These are phyloP conservation scores for Asbolus verrucosus DNA, from an alignment of 1,140 invertebrate genomes.

Conservation along the genomic window DNA sequence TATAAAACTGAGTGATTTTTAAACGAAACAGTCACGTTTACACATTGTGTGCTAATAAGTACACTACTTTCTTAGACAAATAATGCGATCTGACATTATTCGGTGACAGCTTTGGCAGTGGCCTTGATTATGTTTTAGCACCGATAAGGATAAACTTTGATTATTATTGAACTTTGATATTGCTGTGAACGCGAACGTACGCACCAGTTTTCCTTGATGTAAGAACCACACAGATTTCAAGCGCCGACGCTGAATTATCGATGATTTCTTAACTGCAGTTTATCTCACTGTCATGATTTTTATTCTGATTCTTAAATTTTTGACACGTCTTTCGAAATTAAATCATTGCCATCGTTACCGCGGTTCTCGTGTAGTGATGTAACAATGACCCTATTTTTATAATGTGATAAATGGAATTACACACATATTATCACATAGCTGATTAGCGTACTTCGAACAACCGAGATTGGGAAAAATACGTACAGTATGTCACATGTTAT, in stretches of 20 bases:
- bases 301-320: no score
- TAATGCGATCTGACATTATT: slow-evolving; percentile 8
- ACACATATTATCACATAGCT: slow-evolving; percentile 5
- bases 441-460: neutral
- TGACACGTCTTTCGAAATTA: no score
- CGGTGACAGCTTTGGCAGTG: slow-evolving; percentile 12
- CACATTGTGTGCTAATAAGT: slow-evolving; percentile 17
- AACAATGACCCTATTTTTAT: slow-evolving; percentile 24
- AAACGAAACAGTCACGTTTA: neutral
- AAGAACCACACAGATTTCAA: neutral
- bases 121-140: slow-evolving; percentile 8
- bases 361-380: slow-evolving; percentile 7
- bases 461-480: no score
- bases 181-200: neutral
- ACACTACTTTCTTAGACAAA: slow-evolving; percentile 9
- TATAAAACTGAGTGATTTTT: no score
- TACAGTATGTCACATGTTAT: no score
- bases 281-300: neutral
- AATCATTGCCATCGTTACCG: no score
- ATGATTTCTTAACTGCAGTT: slow-evolving; percentile 1
- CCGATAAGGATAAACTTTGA: neutral
- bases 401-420: slow-evolving; percentile 15
- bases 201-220: no score
- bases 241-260: slow-evolving; percentile 42
- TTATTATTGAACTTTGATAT: slow-evolving; percentile 28